Evolutionary conservation across 2,888 invertebrate species (phyloP).

Genomic region (Noctua janthina): DNA sequence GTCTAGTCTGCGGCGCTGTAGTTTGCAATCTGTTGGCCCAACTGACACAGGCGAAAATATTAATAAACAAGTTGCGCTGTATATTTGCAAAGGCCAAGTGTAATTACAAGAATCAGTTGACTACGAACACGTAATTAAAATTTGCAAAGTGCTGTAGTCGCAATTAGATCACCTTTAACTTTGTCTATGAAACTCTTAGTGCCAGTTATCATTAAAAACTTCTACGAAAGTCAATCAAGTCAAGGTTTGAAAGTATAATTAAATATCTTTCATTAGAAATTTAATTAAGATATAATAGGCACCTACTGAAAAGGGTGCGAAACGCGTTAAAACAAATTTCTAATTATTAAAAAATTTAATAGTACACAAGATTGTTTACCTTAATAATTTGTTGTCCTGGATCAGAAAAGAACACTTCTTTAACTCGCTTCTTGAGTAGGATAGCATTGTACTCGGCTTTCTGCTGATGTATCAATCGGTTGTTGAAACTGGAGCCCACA

Average conservation of each 20-base stretch:
- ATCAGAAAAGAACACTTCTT: conserved; percentile 86
- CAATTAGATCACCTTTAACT: conserved; percentile 46
- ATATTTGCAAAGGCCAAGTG: conserved; percentile 26
- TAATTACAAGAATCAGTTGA: conserved; percentile 38
- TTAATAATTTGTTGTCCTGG: conserved; percentile 87
- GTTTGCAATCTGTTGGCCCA: conserved; percentile 39
- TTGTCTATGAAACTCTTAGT: conserved; percentile 36
- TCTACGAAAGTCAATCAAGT: conserved; percentile 39
- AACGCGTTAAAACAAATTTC: conserved; percentile 12
- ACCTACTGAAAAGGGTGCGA: conserved; percentile 1
- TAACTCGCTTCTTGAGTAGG: conserved; percentile 86
- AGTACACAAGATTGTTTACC: conserved; percentile 71
- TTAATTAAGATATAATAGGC: conserved; percentile 40
- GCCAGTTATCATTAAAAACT: conserved; percentile 53
- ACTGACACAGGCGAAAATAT: conserved; percentile 41
- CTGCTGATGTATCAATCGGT: conserved; percentile 82
- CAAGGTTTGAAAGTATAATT: conserved; percentile 34
- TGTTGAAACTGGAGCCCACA: conserved; percentile 86
- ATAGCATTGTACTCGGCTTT: conserved; percentile 86
- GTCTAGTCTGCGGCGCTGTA: conserved; percentile 12
- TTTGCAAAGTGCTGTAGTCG: conserved; percentile 34
- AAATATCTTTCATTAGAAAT: conserved; percentile 33
- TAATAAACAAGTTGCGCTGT: conserved; percentile 31
- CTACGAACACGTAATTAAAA: conserved; percentile 46
- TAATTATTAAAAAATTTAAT: conserved; percentile 8